Percentiles rank a stretch among this genome's conserved stretches.
phyloP scores from a whole-genome alignment of 2,113 vertebrate species.

The Ochotona princeps region DNA sequence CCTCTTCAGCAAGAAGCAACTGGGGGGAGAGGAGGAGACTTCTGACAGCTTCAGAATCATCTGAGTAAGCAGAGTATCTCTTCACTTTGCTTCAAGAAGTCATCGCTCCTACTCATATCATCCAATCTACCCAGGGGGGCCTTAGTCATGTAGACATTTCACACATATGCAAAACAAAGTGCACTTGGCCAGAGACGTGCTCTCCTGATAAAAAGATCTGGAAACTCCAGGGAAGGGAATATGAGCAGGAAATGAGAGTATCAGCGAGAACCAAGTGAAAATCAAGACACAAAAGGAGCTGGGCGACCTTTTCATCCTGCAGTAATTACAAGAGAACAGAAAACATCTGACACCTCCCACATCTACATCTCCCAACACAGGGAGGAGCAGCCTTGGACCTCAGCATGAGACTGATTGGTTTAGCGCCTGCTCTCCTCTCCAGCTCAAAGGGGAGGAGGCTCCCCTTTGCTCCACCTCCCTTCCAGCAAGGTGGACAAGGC shows the following conservation, averaged over 20 bases:
- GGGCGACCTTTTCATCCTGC: not conserved
- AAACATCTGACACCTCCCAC: conserved; percentile 35
- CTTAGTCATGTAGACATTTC: not conserved
- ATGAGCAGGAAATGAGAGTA: not conserved
- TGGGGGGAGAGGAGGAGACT: not conserved
- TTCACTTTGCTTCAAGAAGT: conserved; percentile 22
- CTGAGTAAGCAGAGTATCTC: not conserved
- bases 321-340: not conserved
- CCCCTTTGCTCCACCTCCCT: not conserved
- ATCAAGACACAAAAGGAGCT: not conserved
- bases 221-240: not conserved
- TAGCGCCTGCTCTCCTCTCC: not conserved
- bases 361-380: not conserved
- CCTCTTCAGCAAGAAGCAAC: not conserved
- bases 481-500: not conserved
- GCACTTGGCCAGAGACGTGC: not conserved
- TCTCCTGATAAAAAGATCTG: conserved; percentile 37
- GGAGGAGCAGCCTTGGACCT: not conserved
- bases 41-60: not conserved
- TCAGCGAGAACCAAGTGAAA: not conserved
- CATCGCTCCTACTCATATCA: not conserved
- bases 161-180: conserved; percentile 23
- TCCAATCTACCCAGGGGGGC: not conserved
- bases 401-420: not conserved
- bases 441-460: not conserved